phyloP scores from a whole-genome alignment of 2,113 vertebrate species.

The Daboia siamensis region DNA sequence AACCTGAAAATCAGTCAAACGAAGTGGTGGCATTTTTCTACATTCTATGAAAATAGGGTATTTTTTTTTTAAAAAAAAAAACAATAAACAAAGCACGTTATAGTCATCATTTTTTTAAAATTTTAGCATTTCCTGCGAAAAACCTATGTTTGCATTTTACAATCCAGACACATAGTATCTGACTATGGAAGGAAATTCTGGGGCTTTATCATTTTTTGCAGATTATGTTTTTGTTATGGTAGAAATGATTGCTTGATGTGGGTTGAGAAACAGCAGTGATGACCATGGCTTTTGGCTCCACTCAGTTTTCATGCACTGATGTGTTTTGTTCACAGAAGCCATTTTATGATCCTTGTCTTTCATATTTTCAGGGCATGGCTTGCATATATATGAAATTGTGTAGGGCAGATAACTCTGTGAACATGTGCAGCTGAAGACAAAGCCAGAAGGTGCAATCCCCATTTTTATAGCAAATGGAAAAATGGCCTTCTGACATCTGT shows the following conservation, averaged over 20 bases:
- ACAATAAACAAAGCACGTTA: background rate
- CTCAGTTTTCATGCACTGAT: background rate
- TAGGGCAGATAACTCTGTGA: background rate
- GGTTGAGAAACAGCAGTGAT: background rate
- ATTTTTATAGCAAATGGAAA: background rate
- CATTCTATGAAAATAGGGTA: background rate
- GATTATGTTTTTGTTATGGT: background rate
- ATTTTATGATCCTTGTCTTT: background rate
- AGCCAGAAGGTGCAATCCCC: background rate
- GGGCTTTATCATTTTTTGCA: background rate
- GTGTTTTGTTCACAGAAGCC: background rate
- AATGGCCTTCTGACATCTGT: background rate
- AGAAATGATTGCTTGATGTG: background rate
- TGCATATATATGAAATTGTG: background rate
- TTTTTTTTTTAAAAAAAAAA: background rate
- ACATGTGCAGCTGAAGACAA: background rate
- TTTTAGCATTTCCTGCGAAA: conserved; percentile 4
- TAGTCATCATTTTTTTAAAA: background rate
- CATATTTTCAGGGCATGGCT: background rate
- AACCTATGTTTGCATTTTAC: background rate
- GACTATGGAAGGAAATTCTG: background rate
- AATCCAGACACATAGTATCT: background rate
- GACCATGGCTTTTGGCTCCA: background rate
- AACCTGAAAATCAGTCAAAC: conserved; percentile 21
- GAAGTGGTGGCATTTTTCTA: conserved; percentile 20